Base-by-base conservation (phyloP, 2,888 invertebrate species). In the Chymomyza caudatula region DNA sequence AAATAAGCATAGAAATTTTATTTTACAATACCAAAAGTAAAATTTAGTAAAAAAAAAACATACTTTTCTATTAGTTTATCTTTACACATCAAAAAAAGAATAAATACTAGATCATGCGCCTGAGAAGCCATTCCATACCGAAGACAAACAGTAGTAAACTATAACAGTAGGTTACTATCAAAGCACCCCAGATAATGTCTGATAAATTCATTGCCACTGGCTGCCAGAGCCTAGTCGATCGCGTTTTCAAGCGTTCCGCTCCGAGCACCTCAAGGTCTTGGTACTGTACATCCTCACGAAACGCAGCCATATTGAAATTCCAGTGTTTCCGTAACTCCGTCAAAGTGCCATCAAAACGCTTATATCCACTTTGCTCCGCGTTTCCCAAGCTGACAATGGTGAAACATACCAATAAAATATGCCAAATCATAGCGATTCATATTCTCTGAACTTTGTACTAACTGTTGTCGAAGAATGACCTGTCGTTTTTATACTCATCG, bases 141-240 rank as follows among this genome's bases (percentile, higher is more conserved):
- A 70, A 56, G 22, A 54, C 60, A 23, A 55, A 20, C 62, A 66
- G 37, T 1, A 52, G 54, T 29, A 73, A 49, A 37, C 61, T 43
- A 62, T 61, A 76, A 15, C 73, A 65, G 55, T 65, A 54, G 54
- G 52, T 13, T 19, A 70, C 61, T 53, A 70, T 73, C 56, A 51
- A 25, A 37, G 67, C 67, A 55, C 52, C 62, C 64, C 63, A 76
- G 70, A 73, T 74, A n/a, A 67, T 23, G 57, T 74, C 74, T 43
- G 13, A 47, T 29, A 53, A 55, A 53, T 65, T 61, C 65, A 73
- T 65, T 19, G 63, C 63, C 6, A 49, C 65, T n/a, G 61, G 63
- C 53, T 58, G 47, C n/a, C n/a, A n/a, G n/a, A n/a, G n/a, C n/a
- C n/a, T 19, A 47, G 29, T 11, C 11, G 11, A 0, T 3, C n/a